Evolutionary conservation across 2,888 invertebrate genomes (phyloP).

Genomic region (Parnassius glacialis): DNA sequence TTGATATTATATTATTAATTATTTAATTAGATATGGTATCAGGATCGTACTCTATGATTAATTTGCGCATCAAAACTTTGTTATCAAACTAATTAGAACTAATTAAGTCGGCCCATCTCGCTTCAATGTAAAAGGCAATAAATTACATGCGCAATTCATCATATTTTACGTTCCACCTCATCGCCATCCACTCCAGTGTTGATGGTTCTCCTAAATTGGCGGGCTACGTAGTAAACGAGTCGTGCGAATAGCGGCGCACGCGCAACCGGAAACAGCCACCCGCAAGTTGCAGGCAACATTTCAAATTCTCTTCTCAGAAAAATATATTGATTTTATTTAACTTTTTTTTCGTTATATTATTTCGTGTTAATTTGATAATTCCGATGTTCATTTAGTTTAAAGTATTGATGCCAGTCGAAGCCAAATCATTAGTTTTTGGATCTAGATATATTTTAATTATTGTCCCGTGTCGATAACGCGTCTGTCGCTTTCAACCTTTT

Average conservation of each 20-base stretch:
- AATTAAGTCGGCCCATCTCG: constrained; percentile 13
- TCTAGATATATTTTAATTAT: no score
- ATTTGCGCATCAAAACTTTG: not conserved
- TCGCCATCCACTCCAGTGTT: constrained; percentile 58
- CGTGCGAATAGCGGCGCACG: constrained; percentile 54
- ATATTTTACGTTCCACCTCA: constrained; percentile 47
- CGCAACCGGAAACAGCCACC: constrained; percentile 50
- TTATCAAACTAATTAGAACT: constrained; percentile 2
- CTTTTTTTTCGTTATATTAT: no score
- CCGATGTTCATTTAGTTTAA: no score
- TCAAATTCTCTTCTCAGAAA: no score
- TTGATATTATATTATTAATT: no score
- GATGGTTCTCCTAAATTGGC: constrained; percentile 64
- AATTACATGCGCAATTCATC: constrained; percentile 40
- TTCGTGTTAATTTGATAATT: no score
- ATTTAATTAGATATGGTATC: no score
- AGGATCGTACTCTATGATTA: not conserved
- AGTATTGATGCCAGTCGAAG: no score
- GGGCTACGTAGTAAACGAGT: constrained; percentile 49
- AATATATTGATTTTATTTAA: no score
- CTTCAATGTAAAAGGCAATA: constrained; percentile 28
- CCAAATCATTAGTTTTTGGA: no score
- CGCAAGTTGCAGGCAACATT: constrained; percentile 35
- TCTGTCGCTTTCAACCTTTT: no score
- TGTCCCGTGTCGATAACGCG: no score